These are phyloP conservation scores for Rhynchomys soricoides DNA, from an alignment of 2,113 vertebrate genomes.

Conservation along the genomic window DNA sequence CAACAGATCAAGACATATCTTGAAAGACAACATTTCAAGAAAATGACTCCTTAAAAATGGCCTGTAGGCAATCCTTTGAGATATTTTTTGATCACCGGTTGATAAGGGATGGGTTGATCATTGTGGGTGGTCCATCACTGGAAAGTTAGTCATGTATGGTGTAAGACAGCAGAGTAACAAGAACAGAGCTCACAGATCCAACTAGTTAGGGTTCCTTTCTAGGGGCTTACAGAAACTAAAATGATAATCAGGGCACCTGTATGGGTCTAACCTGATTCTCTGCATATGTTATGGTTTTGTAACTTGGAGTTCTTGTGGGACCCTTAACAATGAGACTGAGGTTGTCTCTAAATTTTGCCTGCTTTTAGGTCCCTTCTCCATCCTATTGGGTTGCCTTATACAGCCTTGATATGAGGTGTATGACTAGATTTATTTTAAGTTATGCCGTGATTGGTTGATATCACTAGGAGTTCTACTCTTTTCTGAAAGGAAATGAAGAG, in stretches of 20 bases:
- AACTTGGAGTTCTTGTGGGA: background rate
- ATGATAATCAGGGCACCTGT: background rate
- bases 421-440: background rate
- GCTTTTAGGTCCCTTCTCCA: background rate
- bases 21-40: background rate
- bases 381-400: background rate
- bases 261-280: background rate
- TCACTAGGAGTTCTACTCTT: background rate
- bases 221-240: background rate
- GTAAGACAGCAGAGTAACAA: background rate
- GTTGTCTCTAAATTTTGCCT: background rate
- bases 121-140: background rate
- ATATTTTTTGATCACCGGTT: background rate
- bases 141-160: background rate
- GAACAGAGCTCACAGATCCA: background rate
- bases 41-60: background rate
- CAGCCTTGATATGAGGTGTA: background rate
- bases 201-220: background rate
- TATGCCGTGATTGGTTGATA: background rate
- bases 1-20: background rate
- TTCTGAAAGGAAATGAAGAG: background rate
- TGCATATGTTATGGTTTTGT: background rate
- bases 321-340: background rate
- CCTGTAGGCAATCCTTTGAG: background rate
- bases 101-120: background rate